Evolutionary conservation across 1,140 invertebrate genomes (phyloP).

Genomic region (Polypedilum vanderplanki): DNA sequence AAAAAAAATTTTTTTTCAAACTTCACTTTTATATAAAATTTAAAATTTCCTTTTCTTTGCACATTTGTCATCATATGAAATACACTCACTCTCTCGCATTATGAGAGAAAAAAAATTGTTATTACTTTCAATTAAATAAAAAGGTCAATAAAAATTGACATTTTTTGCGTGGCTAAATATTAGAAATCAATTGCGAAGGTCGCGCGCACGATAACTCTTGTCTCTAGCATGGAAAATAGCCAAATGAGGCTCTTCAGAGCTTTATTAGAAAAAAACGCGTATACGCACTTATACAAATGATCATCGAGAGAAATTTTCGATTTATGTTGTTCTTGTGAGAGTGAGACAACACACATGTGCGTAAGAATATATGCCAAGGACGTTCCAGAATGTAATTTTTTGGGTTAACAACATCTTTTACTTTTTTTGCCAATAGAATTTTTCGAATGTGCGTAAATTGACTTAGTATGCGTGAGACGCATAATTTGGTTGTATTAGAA

Average conservation of each 20-base stretch:
- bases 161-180: neutral
- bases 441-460: no score
- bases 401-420: neutral
- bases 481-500: no score
- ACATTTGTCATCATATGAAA: no score
- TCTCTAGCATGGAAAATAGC: neutral
- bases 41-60: no score
- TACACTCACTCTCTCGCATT: no score
- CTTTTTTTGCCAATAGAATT: no score
- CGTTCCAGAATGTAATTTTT: slow-evolving; percentile 5
- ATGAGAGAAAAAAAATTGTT: neutral
- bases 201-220: neutral
- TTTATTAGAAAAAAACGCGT: neutral
- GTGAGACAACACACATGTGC: no score
- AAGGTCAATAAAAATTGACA: neutral
- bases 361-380: neutral
- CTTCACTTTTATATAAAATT: no score
- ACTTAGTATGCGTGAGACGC: no score
- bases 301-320: neutral
- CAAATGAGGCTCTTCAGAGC: neutral
- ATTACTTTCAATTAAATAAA: neutral
- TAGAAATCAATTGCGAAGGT: neutral
- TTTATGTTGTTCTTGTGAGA: no score
- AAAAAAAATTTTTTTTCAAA: no score
- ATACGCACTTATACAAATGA: slow-evolving; percentile 10